These are phyloP conservation scores for Crotalus tigris DNA, from an alignment of 2,113 vertebrate genomes.

Conservation along the genomic window DNA sequence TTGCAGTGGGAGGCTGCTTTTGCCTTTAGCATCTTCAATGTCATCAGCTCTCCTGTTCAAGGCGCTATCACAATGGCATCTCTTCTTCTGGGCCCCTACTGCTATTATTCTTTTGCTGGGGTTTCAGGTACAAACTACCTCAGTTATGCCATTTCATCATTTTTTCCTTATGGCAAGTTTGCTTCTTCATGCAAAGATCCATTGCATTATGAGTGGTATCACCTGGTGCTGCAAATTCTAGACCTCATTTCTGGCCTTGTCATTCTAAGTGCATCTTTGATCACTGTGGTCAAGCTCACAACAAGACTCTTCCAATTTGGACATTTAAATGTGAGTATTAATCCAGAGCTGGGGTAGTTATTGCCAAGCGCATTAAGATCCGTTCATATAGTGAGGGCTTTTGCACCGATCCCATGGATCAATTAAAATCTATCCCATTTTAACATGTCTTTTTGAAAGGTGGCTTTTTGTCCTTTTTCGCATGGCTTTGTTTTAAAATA, in stretches of 20 bases:
- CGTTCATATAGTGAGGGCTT: not conserved
- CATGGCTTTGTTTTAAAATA: not conserved
- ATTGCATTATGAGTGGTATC: slow-evolving; percentile 5
- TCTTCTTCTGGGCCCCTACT: slow-evolving; percentile 52
- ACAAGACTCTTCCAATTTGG: slow-evolving; percentile 36
- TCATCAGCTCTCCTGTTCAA: slow-evolving; percentile 44
- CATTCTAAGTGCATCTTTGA: slow-evolving; percentile 38
- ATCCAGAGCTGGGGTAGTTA: fast-evolving
- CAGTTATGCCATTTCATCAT: slow-evolving; percentile 37
- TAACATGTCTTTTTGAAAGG: not conserved
- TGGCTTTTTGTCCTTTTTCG: not conserved
- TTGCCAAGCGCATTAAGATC: not conserved
- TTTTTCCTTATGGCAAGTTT: slow-evolving; percentile 51
- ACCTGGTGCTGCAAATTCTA: slow-evolving; percentile 39
- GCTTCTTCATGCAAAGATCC: slow-evolving; percentile 48
- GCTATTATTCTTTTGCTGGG: slow-evolving; percentile 54
- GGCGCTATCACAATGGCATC: slow-evolving; percentile 56
- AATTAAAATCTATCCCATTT: not conserved
- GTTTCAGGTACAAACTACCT: slow-evolving; percentile 49
- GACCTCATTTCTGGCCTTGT: slow-evolving; percentile 22
- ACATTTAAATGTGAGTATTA: slow-evolving; percentile 33
- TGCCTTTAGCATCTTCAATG: slow-evolving; percentile 52
- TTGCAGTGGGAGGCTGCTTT: slow-evolving; percentile 64
- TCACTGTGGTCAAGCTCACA: slow-evolving; percentile 35
- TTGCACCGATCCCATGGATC: not conserved